Base-by-base conservation (phyloP, 2,113 vertebrate species). In the Tragelaphus buxtoni region DNA sequence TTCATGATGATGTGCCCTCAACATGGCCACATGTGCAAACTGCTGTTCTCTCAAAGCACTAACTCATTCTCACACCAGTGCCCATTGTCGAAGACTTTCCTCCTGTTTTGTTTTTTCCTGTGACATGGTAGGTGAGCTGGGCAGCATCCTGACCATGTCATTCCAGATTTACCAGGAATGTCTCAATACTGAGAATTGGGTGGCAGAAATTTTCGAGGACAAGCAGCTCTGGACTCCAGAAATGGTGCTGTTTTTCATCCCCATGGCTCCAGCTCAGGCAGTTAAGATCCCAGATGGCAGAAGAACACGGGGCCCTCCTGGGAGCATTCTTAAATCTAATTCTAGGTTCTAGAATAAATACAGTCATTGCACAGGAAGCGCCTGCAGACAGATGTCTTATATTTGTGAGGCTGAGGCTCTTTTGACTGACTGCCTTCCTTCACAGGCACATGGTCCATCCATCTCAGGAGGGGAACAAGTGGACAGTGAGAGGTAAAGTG, bases 271-370 rank as follows among this genome's bases (percentile, higher is more conserved):
- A 20, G 30, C n/a, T 45, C 55, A 22, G 79, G 72, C 89, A 28
- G 32, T 35, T n/a, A 69, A 45, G 28, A 35, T 88, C 49, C 45
- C 92, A 94, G 53, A 89, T 61, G 55, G 79, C 24, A 22, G 22
- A 26, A 35, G 42, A 81, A 51, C 58, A 30, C 5, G 45, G 74
- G 28, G 35, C 72, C n/a, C 22, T 69, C 63, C 47, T 51, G 85
- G n/a, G 55, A 53, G 42, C 26, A 26, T 76, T 87, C 80, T 60
- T 69, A 58, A 82, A 69, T 90, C 61, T 2, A 74, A 81, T 74
- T 90, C 89, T 92, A 58, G 80, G 63, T 80, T 94, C 84, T 89
- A 77, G 74, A 87, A 53, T 69, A 90, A 92, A 96, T 58, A 16
- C 18, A 90, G 51, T 61, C 10, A 0, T 58, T 47, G 32, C 39